phyloP scores from a whole-genome alignment of 2,888 invertebrate genomes.

The Amorpha juglandis region DNA sequence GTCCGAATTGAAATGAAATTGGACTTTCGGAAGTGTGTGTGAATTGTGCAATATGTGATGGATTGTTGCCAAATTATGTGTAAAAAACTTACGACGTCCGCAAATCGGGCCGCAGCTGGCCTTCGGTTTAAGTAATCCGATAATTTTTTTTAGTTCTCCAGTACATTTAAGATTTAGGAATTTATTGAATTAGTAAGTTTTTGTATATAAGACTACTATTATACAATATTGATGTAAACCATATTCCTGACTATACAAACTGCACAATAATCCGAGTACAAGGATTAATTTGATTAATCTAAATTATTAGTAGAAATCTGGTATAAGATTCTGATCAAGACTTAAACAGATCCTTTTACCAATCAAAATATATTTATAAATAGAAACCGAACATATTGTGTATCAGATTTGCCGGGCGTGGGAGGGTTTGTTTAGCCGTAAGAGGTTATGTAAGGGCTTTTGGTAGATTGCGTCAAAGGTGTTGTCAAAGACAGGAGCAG shows the following conservation, averaged over 20 bases:
- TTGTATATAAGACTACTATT: too few relatives aligned
- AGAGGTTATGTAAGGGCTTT: conserved; percentile 71
- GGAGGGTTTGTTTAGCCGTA: conserved; percentile 60
- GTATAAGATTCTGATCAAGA: not conserved
- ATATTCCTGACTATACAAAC: not conserved
- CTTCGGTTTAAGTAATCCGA: conserved; percentile 73
- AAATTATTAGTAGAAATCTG: too few relatives aligned
- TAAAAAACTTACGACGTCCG: conserved; percentile 69
- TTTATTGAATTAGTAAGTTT: too few relatives aligned
- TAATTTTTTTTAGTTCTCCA: conserved; percentile 60
- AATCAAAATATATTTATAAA: conserved; percentile 45
- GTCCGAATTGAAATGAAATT: conserved; percentile 79
- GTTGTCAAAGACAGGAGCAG: conserved; percentile 74
- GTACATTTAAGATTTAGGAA: not conserved
- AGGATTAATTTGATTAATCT: too few relatives aligned
- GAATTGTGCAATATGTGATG: conserved; percentile 74
- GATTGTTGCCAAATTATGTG: conserved; percentile 63
- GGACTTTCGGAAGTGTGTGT: conserved; percentile 79
- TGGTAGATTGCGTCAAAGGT: conserved; percentile 65
- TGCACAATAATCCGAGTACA: too few relatives aligned
- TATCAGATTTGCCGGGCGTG: conserved; percentile 61
- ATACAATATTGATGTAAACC: too few relatives aligned
- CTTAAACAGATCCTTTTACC: not conserved
- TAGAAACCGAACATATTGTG: conserved; percentile 62
- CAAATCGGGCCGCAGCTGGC: conserved; percentile 76